Evolutionary conservation across 1,140 invertebrate genomes (phyloP), one percentile per base, ranked within the genome.

Genomic region (Odontomachus brunneus): DNA sequence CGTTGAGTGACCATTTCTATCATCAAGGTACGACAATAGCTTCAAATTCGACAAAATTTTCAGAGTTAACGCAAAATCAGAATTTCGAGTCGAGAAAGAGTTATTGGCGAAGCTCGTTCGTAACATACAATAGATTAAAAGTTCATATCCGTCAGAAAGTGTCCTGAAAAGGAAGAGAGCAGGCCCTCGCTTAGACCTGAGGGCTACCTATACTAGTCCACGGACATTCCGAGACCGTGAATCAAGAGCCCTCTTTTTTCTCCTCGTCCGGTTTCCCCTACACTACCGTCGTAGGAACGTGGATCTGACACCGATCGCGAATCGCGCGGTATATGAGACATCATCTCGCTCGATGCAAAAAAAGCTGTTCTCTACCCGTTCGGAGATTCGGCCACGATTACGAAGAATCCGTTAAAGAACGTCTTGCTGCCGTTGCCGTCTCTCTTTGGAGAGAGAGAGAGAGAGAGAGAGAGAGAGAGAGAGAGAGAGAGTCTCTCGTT

Each of bases 141-240:
- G 88, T 82, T 88, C 83, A 85, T 82, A 83, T 83, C 78, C 85
- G 81, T 85, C 84, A 86, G 66, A 90, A 90, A 89, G 89, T 73
- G 57, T 57, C 73, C 84, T 84, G 86, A 86, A 88, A 87, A 78
- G 87, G 84, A 57, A 57, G 9, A 44, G 38, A 44, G 9, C 38
- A 44, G 63, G n/a, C n/a, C 75, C 38, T 29, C 53, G 44, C 57
- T 83, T 44, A 44, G 83, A 55, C 80, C 71, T 84, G 80, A 66
- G 76, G 83, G 87, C 84, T 90, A 88, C 88, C 82, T 84, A 84
- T 67, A 76, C 19, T 66, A 84, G 83, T 76, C 82, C 71, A 73
- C 69, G 81, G 73, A 85, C 90, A 91, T 92, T 91, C 91, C 91
- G 86, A 83, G 89, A 84, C 85, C 85, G 84, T 87, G 89, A 85